Evolutionary conservation across 2,797 vertebrate species (phyloP).

Genomic region (Schizothorax lantsangensis): DNA sequence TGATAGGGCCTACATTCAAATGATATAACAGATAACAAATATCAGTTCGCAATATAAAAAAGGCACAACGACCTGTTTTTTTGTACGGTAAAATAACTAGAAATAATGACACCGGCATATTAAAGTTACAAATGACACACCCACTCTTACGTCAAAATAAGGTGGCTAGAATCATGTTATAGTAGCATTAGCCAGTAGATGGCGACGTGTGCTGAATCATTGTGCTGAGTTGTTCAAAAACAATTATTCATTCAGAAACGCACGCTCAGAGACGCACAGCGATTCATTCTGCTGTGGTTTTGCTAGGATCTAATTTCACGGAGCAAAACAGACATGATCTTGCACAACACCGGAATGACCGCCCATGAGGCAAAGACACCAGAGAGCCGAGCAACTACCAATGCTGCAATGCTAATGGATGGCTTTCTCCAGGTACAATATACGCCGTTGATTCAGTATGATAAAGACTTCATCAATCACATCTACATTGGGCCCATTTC

Average conservation of each 20-base stretch:
- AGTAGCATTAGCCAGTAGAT: neutral
- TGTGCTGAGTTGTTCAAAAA: neutral
- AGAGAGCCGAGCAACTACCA: neutral
- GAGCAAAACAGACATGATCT: neutral
- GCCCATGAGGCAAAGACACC: neutral
- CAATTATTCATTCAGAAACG: neutral
- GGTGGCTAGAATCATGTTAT: neutral
- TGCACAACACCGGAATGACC: too few relatives aligned
- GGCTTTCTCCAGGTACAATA: neutral
- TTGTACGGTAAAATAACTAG: neutral
- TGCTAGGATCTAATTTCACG: neutral
- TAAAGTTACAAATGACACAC: neutral
- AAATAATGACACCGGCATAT: neutral
- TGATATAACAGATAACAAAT: neutral
- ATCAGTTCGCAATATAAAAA: neutral
- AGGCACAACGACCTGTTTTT: neutral
- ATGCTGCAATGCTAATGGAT: neutral
- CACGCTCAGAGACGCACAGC: neutral
- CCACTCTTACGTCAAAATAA: neutral
- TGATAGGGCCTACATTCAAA: neutral
- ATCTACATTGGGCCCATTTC: slow-evolving; percentile 4
- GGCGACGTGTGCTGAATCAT: neutral
- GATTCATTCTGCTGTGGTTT: neutral
- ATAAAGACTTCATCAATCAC: slow-evolving; percentile 26
- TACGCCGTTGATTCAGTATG: slow-evolving; percentile 5